Base-by-base conservation (phyloP, 64 coral and sea anemone genomes). In the Actinia equina region DNA sequence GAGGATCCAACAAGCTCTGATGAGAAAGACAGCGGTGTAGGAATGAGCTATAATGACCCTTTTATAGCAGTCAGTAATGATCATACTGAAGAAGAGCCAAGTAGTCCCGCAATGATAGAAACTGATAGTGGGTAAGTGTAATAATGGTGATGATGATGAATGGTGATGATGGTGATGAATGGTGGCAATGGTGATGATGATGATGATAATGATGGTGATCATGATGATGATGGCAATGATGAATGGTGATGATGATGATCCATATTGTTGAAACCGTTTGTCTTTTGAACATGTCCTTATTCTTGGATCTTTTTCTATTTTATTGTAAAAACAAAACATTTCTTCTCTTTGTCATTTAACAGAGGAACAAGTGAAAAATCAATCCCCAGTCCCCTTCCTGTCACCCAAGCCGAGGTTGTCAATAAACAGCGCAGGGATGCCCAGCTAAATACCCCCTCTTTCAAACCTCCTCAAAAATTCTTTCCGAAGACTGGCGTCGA, bases 1-100 rank as follows among this genome's bases (percentile, higher is more conserved):
- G 63, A 63, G 9, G 82, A 69, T 22, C n/a, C 52, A 7, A 61
- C 84, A n/a, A 78, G 65, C 71, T 26, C 55, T 27, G 76, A 91
- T 45, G 90, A 91, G 2, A 86, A 59, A 22, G 89, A 91, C 46
- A 92, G 90, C 25, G 90, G 90, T 2, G 59, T 92, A 53, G 84
- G 77, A 59, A 87, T 69, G 84, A 87, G 25, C 44, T 86, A 17
- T 37, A 37, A 37, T n/a, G 82, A 46, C 1, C 69, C 20, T 41
- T 63, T 76, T 65, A 71, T 83, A 46, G 20, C 61, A 30, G 25
- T 25, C 43, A 55, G 79, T 63, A 80, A 89, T 64, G 60, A 26
- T 18, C 59, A 91, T 20, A 85, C 18, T 18, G 89, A 91, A 5
- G 51, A 43, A 43, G 64, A 6, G 19, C 88, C 49, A 0, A 43